Base-by-base conservation (phyloP, 2,113 vertebrate genomes). In the Procavia capensis region DNA sequence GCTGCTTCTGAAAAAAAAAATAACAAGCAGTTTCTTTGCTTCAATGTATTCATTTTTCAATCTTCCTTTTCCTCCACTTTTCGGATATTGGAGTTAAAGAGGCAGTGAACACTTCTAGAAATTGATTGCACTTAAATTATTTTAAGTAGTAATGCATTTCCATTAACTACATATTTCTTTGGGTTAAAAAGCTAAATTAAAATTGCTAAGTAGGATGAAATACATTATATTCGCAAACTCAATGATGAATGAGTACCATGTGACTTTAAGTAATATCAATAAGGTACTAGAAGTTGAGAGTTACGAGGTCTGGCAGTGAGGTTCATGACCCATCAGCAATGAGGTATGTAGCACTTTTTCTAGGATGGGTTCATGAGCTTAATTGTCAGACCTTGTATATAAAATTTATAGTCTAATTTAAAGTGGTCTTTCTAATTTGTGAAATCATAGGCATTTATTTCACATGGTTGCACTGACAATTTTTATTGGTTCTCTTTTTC, bases 391-490 rank as follows among this genome's bases (percentile, higher is more conserved):
- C n/a, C n/a, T n/a, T n/a, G n/a, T 61, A 34, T 27, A n/a, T n/a
- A 36, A 63, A 61, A 85, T 82, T 72, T 79, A 63, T 3, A 75
- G 74, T 43, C 95, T 90, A 61, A 59, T 29, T 95, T 83, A 87
- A 61, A 95, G 54, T 66, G 34, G 24, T 5, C 34, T 76, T 79
- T 95, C 78, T 59, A 11, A 54, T 9, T 14, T 94, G 82, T 76
- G 64, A 78, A 90, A 61, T 90, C 25, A 90, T 16, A 78, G 64
- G 41, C 45, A 95, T 83, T 47, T 36, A 74, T 85, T 81, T 95
- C 16, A 36, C 13, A 27, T 43, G 17, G 8, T 72, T 29, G 6
- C 87, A 63, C 54, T 79, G 43, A 54, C 68, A 72, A 54, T 4
- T 74, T 66, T 50, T 57, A 29, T 45, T 75, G 29, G 24, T 64